Evolutionary conservation across 2,113 vertebrate species (phyloP).

Genomic region (Leptodactylus fuscus): DNA sequence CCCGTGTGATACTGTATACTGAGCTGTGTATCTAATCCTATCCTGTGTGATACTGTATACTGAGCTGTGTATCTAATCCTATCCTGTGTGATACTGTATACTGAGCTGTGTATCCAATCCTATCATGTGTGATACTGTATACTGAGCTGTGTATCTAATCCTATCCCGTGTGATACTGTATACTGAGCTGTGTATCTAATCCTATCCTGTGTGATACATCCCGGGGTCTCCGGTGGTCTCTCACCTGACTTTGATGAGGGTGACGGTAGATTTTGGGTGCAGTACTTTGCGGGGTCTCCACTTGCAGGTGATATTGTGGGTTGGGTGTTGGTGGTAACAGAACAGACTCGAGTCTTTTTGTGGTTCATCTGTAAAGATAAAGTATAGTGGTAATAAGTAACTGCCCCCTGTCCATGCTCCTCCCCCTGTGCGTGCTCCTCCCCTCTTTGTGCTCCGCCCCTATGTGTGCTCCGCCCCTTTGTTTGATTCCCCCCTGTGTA

Average conservation of each 20-base stretch:
- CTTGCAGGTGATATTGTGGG: conserved; percentile 67
- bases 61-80: too few relatives aligned
- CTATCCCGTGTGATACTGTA: neutral
- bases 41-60: too few relatives aligned
- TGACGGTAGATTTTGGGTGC: conserved; percentile 40
- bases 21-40: too few relatives aligned
- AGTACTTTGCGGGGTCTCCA: conserved; percentile 65
- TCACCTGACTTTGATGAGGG: conserved; percentile 64
- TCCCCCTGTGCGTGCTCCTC: too few relatives aligned
- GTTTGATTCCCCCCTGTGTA: too few relatives aligned
- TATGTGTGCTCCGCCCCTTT: too few relatives aligned
- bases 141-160: neutral
- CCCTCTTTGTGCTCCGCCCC: too few relatives aligned
- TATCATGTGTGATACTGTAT: too few relatives aligned
- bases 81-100: too few relatives aligned
- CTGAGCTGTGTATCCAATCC: too few relatives aligned
- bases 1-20: too few relatives aligned
- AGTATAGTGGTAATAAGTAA: too few relatives aligned
- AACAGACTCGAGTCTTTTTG: conserved; percentile 61
- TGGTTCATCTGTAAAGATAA: conserved; percentile 65
- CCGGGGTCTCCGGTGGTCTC: neutral
- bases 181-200: neutral
- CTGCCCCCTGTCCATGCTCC: neutral
- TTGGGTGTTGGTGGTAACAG: conserved; percentile 68
- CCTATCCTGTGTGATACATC: neutral